Percentiles rank a stretch among this genome's conserved stretches.
These are phyloP conservation scores for Argyresthia goedartella DNA, from an alignment of 2,888 invertebrate species.

Conservation along the genomic window DNA sequence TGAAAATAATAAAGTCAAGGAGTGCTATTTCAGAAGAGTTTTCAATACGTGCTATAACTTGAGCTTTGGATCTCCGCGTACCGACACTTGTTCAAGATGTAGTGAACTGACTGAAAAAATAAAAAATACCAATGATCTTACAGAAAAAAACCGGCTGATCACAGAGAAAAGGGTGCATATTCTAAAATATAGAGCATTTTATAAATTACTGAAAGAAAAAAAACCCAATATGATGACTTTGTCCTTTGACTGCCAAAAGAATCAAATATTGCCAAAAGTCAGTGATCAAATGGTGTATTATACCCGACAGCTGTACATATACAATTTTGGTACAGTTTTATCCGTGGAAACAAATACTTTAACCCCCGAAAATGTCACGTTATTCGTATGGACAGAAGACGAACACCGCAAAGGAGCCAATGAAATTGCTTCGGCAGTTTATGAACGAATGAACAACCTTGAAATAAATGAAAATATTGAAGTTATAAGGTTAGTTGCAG, in stretches of 20 bases:
- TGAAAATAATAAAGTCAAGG: background rate
- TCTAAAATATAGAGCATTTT: constrained; percentile 19
- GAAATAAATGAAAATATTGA: constrained; percentile 6
- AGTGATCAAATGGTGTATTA: constrained; percentile 6
- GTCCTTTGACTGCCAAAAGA: constrained; percentile 30
- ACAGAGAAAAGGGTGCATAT: constrained; percentile 17
- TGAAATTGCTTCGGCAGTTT: constrained; percentile 23
- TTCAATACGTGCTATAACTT: constrained; percentile 19
- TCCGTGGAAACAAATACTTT: background rate
- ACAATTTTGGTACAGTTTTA: constrained; percentile 4
- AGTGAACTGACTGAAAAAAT: constrained; percentile 19
- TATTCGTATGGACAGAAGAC: constrained; percentile 25
- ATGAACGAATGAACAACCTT: constrained; percentile 11
- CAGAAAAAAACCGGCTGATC: constrained; percentile 15
- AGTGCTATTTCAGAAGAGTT: background rate
- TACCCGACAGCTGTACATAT: constrained; percentile 2
- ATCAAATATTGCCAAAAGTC: constrained; percentile 9
- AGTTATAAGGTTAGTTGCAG: constrained; percentile 19
- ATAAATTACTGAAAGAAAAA: constrained; percentile 16
- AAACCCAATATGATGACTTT: constrained; percentile 16
- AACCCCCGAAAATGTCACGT: constrained; percentile 6
- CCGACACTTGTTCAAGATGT: constrained; percentile 20
- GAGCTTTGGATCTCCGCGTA: constrained; percentile 18
- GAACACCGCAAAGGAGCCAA: constrained; percentile 21
- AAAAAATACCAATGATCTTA: constrained; percentile 17